Conservation (phyloP, 2,888 invertebrate species). For the Cheilosia grossa region DNA sequence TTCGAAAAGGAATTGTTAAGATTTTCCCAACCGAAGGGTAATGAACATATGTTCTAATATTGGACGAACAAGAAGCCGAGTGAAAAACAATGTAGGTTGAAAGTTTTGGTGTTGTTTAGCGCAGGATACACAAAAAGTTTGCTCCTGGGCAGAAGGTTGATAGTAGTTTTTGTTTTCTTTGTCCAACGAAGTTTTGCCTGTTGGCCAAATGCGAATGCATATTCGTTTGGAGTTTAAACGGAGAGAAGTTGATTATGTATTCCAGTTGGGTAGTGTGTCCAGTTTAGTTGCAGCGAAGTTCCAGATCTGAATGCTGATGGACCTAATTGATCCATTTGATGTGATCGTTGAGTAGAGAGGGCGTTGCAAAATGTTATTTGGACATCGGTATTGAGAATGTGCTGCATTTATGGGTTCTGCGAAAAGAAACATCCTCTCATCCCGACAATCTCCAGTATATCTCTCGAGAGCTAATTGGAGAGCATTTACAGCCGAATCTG, state of each 20-base stretch:
- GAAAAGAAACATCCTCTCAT: no score
- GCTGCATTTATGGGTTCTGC: no score
- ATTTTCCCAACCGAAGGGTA: slow-evolving; percentile 28
- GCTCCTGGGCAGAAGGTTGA: slow-evolving; percentile 13
- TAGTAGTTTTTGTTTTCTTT: slow-evolving; percentile 2
- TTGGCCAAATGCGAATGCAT: slow-evolving; percentile 17
- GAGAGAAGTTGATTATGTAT: slow-evolving; percentile 17
- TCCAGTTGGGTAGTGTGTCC: background rate
- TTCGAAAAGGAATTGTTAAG: slow-evolving; percentile 33
- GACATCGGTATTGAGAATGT: no score
- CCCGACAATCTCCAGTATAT: no score
- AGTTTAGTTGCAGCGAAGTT: slow-evolving; percentile 17
- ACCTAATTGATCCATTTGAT: background rate
- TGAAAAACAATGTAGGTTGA: slow-evolving; percentile 11
- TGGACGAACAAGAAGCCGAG: background rate
- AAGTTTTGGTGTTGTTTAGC: slow-evolving; percentile 47
- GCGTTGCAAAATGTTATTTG: no score
- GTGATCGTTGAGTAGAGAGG: no score
- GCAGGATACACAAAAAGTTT: slow-evolving; percentile 41
- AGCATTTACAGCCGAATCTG: no score
- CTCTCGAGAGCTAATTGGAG: no score
- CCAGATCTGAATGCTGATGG: background rate
- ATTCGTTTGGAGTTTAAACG: slow-evolving; percentile 26
- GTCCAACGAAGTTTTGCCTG: slow-evolving; percentile 38
- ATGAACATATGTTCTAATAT: slow-evolving; percentile 47